Evolutionary conservation across 2,797 vertebrate genomes (phyloP), one percentile per base, ranked within the genome.

Genomic region (Iguana delicatissima): DNA sequence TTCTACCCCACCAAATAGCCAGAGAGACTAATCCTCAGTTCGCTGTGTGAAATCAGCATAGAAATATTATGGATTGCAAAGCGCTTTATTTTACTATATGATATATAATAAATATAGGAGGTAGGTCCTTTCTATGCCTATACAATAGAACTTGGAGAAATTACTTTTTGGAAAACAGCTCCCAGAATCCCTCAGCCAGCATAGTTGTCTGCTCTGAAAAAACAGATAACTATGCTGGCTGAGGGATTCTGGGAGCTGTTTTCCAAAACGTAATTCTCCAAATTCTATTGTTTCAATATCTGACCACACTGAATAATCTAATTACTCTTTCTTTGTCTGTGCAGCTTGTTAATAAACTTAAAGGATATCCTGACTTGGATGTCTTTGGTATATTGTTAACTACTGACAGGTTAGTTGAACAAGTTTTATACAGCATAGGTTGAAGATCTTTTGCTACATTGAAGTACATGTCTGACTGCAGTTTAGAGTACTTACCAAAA

Each of bases 331-430:
- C 26, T 73, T 62, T 80, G 26, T 76, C 6, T 62, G 52, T 20
- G 50, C 6, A 50, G 7, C n/a, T 32, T 22, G 8, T 91, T 73
- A 69, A 50, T 91, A 89, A 46, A 84, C 52, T 88, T 59, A 69
- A 89, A 64, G 57, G 86, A 62, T 57, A 64, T 62, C 42, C 0
- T 4, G 55, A 26, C 80, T 35, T 0, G 0, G 12, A 22, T 16
- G 6, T 91, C 86, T 93, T 92, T 95, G 89, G 76, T 24, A 6
- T 32, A 32, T 79, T 0, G 24, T 35, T 80, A 74, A 32, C n/a
- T 2, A 12, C 1, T 72, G 77, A 24, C 42, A 89, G 7, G 76
- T 89, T 85, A 86, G 86, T 84, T 86, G 42, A 91, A 35, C 72
- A 50, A 42, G 82, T 85, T 52, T 88, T 64, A 59, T 72, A 62